A percentile compares a stretch with the other conserved stretches of the same genome.
These are phyloP conservation scores for Drosophila simulans DNA, from an alignment of 1,140 invertebrate species.

Conservation along the genomic window DNA sequence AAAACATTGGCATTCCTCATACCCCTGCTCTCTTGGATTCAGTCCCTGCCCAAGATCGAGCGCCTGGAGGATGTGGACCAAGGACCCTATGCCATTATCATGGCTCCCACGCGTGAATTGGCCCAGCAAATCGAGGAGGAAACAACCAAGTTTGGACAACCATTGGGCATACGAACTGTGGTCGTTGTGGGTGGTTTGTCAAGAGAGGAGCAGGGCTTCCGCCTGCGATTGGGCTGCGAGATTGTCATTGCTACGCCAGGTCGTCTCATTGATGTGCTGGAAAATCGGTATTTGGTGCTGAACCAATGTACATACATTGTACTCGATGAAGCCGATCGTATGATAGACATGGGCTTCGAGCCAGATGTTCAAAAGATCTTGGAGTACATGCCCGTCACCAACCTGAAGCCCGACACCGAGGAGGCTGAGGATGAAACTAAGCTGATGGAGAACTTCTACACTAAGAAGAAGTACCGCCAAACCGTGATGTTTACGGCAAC, in stretches of 20 bases:
- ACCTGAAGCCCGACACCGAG: conserved; percentile 99
- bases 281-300: conserved; percentile 98
- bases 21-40: conserved; percentile 99
- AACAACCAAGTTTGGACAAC: conserved; percentile 98
- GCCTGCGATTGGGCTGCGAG: conserved; percentile 98
- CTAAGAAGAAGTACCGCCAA: conserved; percentile 99
- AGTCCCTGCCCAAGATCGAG: conserved; percentile 97
- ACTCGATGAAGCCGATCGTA: conserved; percentile 98
- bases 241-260: conserved; percentile 99
- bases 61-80: conserved; percentile 95
- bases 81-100: conserved; percentile 99
- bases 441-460: conserved; percentile 97
- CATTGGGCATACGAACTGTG: conserved; percentile 97
- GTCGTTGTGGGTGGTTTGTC: conserved; percentile 99
- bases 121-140: conserved; percentile 99
- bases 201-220: conserved; percentile 99
- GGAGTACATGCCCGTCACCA: conserved; percentile 99
- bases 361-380: conserved; percentile 99
- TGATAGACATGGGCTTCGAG: conserved; percentile 99
- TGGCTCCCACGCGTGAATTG: conserved; percentile 99
- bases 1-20: conserved; percentile 99
- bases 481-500: conserved; percentile 99
- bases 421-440: conserved; percentile 98
- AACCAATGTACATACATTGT: conserved; percentile 98
- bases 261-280: conserved; percentile 99